A percentile compares a stretch with the other conserved stretches of the same genome.
Evolutionary conservation across 2,888 invertebrate genomes (phyloP).

Genomic region (Rhabditoides inermis): DNA sequence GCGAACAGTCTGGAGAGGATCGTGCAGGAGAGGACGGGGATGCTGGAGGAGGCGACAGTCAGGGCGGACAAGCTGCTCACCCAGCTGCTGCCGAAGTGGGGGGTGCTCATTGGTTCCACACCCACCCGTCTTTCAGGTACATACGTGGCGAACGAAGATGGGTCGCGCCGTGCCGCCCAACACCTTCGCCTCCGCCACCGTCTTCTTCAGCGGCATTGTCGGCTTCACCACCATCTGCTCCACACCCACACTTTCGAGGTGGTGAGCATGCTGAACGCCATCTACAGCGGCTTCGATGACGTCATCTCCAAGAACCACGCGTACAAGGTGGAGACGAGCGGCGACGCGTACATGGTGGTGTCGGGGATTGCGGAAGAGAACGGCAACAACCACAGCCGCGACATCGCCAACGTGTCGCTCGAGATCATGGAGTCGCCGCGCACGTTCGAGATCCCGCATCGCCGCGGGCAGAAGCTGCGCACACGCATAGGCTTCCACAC

Average conservation of each 20-base stretch:
- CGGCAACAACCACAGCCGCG: slow-evolving; percentile 36
- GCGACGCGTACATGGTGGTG: slow-evolving; percentile 50
- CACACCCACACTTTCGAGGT: slow-evolving; percentile 35
- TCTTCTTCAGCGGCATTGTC: slow-evolving; percentile 38
- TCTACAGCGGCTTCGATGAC: slow-evolving; percentile 49
- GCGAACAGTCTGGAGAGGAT: slow-evolving; percentile 49
- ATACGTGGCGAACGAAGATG: slow-evolving; percentile 48
- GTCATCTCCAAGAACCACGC: slow-evolving; percentile 34
- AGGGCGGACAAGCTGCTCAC: slow-evolving; percentile 45
- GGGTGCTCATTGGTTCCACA: no score
- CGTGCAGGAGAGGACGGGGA: slow-evolving; percentile 49
- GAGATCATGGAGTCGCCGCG: slow-evolving; percentile 43
- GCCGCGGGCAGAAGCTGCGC: slow-evolving; percentile 16
- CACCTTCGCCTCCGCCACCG: slow-evolving; percentile 38
- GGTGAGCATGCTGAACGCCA: slow-evolving; percentile 46
- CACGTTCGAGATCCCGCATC: slow-evolving; percentile 41
- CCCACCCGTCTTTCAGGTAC: slow-evolving; percentile 2
- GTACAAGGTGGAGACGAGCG: slow-evolving; percentile 48
- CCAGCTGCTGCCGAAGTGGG: slow-evolving; percentile 40
- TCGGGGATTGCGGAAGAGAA: slow-evolving; percentile 49
- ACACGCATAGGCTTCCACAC: slow-evolving; percentile 46
- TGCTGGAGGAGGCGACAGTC: slow-evolving; percentile 49
- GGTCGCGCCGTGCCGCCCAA: slow-evolving; percentile 45
- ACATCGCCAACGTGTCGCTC: slow-evolving; percentile 40
- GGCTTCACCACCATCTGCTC: slow-evolving; percentile 49